Base-by-base conservation (phyloP, 1,140 invertebrate genomes). In the Thereuonema tuberculata region DNA sequence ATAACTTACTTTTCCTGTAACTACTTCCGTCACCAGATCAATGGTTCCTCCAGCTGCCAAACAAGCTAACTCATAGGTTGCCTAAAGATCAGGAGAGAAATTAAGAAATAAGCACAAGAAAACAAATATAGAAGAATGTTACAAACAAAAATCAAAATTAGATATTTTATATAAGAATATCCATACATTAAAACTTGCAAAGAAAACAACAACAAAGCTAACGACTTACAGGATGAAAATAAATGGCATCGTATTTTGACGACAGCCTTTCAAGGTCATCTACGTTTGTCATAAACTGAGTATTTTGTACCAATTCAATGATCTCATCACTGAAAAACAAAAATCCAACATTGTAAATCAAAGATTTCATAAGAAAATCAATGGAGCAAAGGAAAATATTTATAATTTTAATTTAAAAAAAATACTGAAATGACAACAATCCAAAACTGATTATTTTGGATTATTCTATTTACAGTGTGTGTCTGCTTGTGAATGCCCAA, bases 231-330 rank as follows among this genome's bases (percentile, higher is more conserved):
- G 86, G 82, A 77, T 93, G 85, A 72, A 93, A 80, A 71, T 86
- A 96, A 66, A 95, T 73, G 15, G 86, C 81, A 71, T 96, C 91
- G 72, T 85, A 95, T 67, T 82, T 81, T 0, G 85, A 82, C 2
- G 87, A 83, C 23, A 87, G 57, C 47, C 80, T 74, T 73, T 90
- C 87, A 61, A 90, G 74, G 62, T 80, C 75, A 31, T 69, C 61
- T 27, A 72, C 54, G 68, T 86, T 75, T 17, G 71, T 70, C 60
- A 75, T 76, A 25, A 75, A 70, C 64, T 83, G 73, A 0, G 84
- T 86, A 5, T 71, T 73, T 71, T 84, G 77, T 2, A 93, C 70
- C 63, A 82, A 71, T 9, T 86, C 78, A 63, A 84, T 75, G 53
- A 79, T 81, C 48, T 81, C 75, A 3, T 77, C 69, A 1, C 81